These are phyloP conservation scores for Chaenogobius annularis DNA, from an alignment of 2,113 vertebrate species.

Conservation along the genomic window DNA sequence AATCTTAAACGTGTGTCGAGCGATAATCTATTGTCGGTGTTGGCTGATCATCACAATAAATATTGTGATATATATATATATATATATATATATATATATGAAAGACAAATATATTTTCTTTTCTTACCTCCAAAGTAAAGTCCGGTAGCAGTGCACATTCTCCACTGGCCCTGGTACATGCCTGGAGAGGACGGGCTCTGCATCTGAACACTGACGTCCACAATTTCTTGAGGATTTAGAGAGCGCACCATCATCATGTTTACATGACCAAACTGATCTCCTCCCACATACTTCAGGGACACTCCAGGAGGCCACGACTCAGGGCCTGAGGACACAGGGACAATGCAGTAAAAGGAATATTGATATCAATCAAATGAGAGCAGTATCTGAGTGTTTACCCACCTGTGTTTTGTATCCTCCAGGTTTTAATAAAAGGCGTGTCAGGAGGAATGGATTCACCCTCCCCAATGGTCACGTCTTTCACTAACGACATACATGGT, in stretches of 20 bases:
- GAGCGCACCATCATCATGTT: conserved; percentile 97
- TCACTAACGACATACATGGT: conserved; percentile 97
- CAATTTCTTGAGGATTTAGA: conserved; percentile 92
- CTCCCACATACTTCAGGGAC: conserved; percentile 95
- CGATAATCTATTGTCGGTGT: neutral
- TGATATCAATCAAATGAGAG: neutral
- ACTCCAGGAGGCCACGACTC: conserved; percentile 97
- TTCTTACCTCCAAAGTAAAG: conserved; percentile 93
- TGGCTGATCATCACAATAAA: neutral
- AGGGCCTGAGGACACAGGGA: conserved; percentile 78
- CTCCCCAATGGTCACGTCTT: conserved; percentile 97
- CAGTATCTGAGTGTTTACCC: neutral
- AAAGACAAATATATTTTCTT: neutral
- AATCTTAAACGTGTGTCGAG: too few species aligned
- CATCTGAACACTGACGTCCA: conserved; percentile 98
- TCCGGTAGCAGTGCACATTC: conserved; percentile 97
- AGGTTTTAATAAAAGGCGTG: conserved; percentile 96
- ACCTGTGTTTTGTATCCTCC: conserved; percentile 99
- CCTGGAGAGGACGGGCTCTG: conserved; percentile 92
- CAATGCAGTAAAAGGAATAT: neutral
- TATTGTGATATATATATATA: too few species aligned
- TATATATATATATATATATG: too few species aligned
- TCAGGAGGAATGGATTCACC: conserved; percentile 96
- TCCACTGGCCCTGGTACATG: conserved; percentile 99
- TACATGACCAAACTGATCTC: conserved; percentile 97